phyloP scores from a whole-genome alignment of 2,797 vertebrate genomes.

The Lutjanus campechanus region DNA sequence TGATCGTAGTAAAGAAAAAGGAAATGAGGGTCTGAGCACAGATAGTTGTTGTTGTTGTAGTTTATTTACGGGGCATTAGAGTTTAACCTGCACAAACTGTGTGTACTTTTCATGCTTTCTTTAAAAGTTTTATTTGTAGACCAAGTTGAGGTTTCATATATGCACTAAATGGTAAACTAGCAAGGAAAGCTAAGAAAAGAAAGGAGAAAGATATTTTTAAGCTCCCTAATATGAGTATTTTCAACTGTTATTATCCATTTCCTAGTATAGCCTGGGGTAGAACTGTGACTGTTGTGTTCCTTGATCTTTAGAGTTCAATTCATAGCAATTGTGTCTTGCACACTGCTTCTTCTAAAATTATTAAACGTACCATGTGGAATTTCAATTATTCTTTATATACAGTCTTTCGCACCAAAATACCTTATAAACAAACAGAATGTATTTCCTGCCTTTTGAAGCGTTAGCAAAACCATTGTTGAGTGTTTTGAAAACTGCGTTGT shows the following conservation, averaged over 20 bases:
- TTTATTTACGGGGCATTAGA: slow-evolving; percentile 16
- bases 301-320: not conserved
- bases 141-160: not conserved
- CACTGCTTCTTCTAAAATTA: not conserved
- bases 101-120: slow-evolving; percentile 5
- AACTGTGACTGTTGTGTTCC: not conserved
- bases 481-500: not conserved
- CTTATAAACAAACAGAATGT: not conserved
- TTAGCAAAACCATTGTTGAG: not conserved
- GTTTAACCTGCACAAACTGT: not conserved
- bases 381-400: too few relatives aligned
- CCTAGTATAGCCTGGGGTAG: not conserved
- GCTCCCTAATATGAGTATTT: not conserved
- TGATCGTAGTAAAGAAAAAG: slow-evolving; percentile 15
- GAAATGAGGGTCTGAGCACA: slow-evolving; percentile 20
- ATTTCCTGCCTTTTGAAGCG: not conserved
- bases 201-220: not conserved
- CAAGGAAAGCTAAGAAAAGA: not conserved
- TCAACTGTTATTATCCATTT: not conserved
- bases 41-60: slow-evolving; percentile 9
- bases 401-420: not conserved
- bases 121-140: slow-evolving; percentile 11
- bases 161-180: not conserved
- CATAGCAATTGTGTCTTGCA: not conserved
- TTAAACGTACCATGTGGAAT: not conserved